Base-by-base conservation (phyloP, 1,140 invertebrate species). In the Sminthurinus signatus region DNA sequence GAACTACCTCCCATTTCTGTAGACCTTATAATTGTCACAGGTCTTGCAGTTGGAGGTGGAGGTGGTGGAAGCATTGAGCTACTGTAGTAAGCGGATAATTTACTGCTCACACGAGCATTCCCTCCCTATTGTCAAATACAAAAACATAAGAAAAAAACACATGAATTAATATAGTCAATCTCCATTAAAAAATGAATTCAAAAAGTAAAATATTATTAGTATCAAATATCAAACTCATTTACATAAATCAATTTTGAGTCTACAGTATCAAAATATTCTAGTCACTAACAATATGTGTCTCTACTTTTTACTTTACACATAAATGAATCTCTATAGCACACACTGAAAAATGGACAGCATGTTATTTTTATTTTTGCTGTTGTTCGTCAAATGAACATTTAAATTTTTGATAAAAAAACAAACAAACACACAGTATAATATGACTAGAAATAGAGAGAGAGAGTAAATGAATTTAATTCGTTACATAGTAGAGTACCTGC, bases 1-100 rank as follows among this genome's bases (percentile, higher is more conserved):
- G 43, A 36, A 4, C 31, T 44, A 14, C 61, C 59, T n/a, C 64
- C 60, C 56, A 81, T 80, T 73, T 89, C 88, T 67, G 89, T 92
- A 42, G 90, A 92, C 73, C 91, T 82, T 73, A 96, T 92, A 69
- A 97, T 95, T 25, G 94, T 91, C 12, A 97, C 93, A 0, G 93
- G 94, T 69, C 94, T 81, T 2, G 93, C 93, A 12, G 67, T 36
- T 14, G 81, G 79, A 2, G 93, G 92, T 1, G 94, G 84, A n/a
- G 93, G 93, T 43, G 93, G 93, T 17, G 93, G 93, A 70, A 96
- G 80, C 85, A 89, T 93, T 68, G 89, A 86, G 73, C 88, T 89
- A 65, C 86, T 84, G 79, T 93, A 93, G 78, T 94, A 94, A 73
- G 91, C 88, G 60, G 87, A 84, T 73, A 88, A 80, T 78, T 84